These are phyloP conservation scores for Patiria miniata DNA, from an alignment of 35 echinoderm and acorn worm species.

Conservation along the genomic window DNA sequence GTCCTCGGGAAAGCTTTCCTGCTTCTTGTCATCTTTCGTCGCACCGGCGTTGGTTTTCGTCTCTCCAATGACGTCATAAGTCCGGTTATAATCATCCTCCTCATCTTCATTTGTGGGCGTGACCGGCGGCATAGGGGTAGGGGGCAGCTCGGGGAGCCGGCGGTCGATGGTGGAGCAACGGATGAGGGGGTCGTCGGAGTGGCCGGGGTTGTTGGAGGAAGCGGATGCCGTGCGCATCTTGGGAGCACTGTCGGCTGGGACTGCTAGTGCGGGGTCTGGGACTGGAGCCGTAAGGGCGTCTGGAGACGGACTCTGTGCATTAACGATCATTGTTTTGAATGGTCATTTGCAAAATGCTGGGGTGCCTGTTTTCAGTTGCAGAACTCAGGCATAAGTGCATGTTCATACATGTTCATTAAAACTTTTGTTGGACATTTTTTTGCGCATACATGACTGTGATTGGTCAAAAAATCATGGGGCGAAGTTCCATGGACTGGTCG, in stretches of 20 bases:
- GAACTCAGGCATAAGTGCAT: too few relatives aligned
- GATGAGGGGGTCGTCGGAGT: neutral
- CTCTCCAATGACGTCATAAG: neutral
- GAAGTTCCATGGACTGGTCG: too few relatives aligned
- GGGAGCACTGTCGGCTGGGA: neutral
- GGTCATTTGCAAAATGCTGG: too few relatives aligned
- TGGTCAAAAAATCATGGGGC: too few relatives aligned
- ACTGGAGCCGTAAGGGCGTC: neutral
- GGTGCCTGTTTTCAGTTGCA: too few relatives aligned
- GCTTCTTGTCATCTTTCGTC: neutral
- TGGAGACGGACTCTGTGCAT: neutral
- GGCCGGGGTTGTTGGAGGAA: neutral
- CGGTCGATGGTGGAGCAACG: neutral
- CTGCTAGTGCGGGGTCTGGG: neutral
- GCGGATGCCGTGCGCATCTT: neutral
- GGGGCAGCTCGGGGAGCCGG: neutral
- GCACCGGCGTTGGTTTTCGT: neutral
- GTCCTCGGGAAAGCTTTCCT: neutral
- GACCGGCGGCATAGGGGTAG: slow-evolving; percentile 9
- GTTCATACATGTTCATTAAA: too few relatives aligned
- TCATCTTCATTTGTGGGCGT: slow-evolving; percentile 15
- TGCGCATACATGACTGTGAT: too few relatives aligned
- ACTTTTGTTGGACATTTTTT: too few relatives aligned
- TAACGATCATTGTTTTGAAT: too few relatives aligned
- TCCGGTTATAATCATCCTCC: slow-evolving; percentile 17